Conservation (phyloP, 2,888 invertebrate species). For the Stenotaenia linearis region DNA sequence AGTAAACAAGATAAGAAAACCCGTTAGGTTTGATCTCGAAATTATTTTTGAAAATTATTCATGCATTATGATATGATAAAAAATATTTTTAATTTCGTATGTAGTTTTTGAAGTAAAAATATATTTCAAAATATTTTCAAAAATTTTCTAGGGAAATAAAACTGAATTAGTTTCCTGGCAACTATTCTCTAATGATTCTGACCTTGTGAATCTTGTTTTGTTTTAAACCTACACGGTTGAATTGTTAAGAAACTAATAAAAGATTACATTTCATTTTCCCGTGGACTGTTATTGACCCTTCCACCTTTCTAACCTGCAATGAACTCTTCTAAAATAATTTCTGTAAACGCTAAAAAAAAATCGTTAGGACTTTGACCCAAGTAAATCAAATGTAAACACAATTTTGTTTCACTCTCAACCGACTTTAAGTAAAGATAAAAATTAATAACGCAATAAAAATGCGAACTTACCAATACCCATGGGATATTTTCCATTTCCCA, state of each 20-base stretch:
- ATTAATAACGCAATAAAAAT: neutral
- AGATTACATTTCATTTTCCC: neutral
- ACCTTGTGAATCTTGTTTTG: neutral
- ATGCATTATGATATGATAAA: no score
- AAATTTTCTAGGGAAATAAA: no score
- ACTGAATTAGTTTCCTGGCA: no score
- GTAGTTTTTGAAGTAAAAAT: no score
- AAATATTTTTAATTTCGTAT: no score
- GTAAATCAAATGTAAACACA: neutral
- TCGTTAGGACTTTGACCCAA: neutral
- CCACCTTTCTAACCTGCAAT: neutral
- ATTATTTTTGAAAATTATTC: no score
- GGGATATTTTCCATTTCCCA: neutral
- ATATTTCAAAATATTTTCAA: no score
- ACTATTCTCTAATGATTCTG: neutral
- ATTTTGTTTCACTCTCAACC: no score
- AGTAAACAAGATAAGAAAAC: no score
- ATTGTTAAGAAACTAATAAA: neutral
- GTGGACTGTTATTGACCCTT: neutral
- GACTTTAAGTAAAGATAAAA: no score
- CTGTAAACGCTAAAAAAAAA: neutral
- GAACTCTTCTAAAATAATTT: neutral
- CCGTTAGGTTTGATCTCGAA: no score
- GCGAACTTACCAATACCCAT: neutral
- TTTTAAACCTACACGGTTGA: neutral